phyloP scores from a whole-genome alignment of 2,888 invertebrate genomes.

The Dynastes maya region DNA sequence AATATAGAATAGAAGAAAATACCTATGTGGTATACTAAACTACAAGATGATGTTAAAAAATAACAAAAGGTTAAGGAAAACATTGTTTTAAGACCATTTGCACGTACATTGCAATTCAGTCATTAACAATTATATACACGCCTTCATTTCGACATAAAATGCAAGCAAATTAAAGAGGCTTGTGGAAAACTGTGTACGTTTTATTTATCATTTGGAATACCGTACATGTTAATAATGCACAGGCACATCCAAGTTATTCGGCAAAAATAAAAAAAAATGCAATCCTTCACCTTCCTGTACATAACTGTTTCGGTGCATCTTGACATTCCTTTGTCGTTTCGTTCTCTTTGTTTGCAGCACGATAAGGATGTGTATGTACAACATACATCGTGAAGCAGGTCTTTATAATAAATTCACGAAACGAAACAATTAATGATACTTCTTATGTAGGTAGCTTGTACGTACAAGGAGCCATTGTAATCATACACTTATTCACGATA shows the following conservation, averaged over 20 bases:
- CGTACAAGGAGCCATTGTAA: conserved; percentile 2
- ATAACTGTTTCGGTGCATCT: conserved; percentile 24
- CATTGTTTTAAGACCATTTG: no score
- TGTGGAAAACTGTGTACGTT: no score
- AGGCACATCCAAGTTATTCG: not conserved
- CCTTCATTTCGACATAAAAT: not conserved
- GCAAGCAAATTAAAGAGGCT: not conserved
- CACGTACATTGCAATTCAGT: no score
- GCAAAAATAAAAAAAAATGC: not conserved
- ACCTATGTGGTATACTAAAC: no score
- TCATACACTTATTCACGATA: not conserved
- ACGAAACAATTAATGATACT: conserved; percentile 24
- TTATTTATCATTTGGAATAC: not conserved
- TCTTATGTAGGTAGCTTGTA: conserved; percentile 10
- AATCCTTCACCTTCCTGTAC: conserved; percentile 1
- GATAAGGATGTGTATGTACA: not conserved
- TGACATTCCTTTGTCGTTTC: conserved; percentile 16
- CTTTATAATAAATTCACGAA: conserved; percentile 14
- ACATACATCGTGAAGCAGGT: not conserved
- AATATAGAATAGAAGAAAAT: no score
- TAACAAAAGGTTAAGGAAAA: no score
- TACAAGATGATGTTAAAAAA: no score
- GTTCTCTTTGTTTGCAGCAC: conserved; percentile 6
- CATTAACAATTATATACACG: not conserved
- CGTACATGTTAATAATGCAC: not conserved